phyloP scores from a whole-genome alignment of 2,888 invertebrate species.

The Neoitamus cyanurus region DNA sequence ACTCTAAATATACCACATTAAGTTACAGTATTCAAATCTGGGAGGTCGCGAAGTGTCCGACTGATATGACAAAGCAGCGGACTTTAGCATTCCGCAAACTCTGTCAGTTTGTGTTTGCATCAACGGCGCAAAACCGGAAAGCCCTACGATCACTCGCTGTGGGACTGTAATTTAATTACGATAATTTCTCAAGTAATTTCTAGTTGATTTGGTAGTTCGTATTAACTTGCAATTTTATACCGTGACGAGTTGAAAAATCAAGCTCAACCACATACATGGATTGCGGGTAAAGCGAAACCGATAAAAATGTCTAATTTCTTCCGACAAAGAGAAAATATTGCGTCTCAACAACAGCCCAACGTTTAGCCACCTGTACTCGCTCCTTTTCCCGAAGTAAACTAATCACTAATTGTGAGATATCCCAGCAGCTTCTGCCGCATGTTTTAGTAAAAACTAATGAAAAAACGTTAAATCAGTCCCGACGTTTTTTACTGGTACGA shows the following conservation, averaged over 20 bases:
- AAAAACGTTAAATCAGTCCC: neutral
- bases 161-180: neutral
- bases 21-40: neutral
- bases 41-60: neutral
- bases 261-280: constrained; percentile 26
- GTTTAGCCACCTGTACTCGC: neutral
- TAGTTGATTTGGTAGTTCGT: constrained; percentile 31
- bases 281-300: constrained; percentile 30
- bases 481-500: neutral
- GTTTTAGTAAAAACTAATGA: neutral
- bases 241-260: constrained; percentile 36
- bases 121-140: neutral
- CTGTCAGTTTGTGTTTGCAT: neutral
- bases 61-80: neutral
- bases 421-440: neutral
- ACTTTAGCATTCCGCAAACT: neutral
- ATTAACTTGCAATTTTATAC: constrained; percentile 39
- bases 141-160: neutral
- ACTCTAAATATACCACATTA: neutral
- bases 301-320: constrained; percentile 32
- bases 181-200: constrained; percentile 19
- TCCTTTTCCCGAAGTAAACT: neutral
- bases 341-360: neutral
- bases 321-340: constrained; percentile 36
- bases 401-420: neutral